Evolutionary conservation across 2,888 invertebrate genomes (phyloP).

Genomic region (Nomada lathburiana): DNA sequence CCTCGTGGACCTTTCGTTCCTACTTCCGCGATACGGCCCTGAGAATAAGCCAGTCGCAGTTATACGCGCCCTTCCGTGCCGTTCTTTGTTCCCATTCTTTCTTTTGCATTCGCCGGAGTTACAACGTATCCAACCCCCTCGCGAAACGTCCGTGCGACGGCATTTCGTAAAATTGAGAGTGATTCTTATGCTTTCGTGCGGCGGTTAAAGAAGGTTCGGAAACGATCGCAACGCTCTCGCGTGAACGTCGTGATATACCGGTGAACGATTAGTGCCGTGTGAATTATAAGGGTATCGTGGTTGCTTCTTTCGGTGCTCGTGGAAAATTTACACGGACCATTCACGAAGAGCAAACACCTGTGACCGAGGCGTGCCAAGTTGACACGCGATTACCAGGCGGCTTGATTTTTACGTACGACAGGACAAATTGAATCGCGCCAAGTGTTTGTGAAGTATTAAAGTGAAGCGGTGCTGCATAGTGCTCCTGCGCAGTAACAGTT

Average conservation of each 20-base stretch:
- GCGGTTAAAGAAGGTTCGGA: slow-evolving; percentile 1
- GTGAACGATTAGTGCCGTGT: slow-evolving; percentile 15
- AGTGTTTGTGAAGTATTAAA: slow-evolving; percentile 54
- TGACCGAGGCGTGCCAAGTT: not conserved
- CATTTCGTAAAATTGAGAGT: slow-evolving; percentile 29
- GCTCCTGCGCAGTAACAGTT: slow-evolving; percentile 63
- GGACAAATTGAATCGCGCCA: slow-evolving; percentile 44
- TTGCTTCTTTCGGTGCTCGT: not conserved
- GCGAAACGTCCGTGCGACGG: slow-evolving; percentile 7
- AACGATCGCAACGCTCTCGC: slow-evolving; percentile 20
- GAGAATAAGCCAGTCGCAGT: slow-evolving; percentile 69
- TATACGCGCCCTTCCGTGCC: slow-evolving; percentile 67
- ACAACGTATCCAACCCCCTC: slow-evolving; percentile 40
- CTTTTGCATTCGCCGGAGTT: slow-evolving; percentile 40
- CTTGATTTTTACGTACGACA: not conserved
- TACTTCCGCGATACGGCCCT: slow-evolving; percentile 66
- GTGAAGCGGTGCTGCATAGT: slow-evolving; percentile 40
- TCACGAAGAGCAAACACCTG: not conserved
- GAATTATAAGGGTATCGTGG: not conserved
- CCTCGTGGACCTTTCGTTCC: slow-evolving; percentile 76
- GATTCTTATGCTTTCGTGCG: slow-evolving; percentile 23
- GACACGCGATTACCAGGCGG: slow-evolving; percentile 6
- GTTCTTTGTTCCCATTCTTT: slow-evolving; percentile 59
- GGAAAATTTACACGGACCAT: not conserved
- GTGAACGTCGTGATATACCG: not conserved